Conservation (phyloP, 2,113 vertebrate genomes). For the Bostrychus sinensis region DNA sequence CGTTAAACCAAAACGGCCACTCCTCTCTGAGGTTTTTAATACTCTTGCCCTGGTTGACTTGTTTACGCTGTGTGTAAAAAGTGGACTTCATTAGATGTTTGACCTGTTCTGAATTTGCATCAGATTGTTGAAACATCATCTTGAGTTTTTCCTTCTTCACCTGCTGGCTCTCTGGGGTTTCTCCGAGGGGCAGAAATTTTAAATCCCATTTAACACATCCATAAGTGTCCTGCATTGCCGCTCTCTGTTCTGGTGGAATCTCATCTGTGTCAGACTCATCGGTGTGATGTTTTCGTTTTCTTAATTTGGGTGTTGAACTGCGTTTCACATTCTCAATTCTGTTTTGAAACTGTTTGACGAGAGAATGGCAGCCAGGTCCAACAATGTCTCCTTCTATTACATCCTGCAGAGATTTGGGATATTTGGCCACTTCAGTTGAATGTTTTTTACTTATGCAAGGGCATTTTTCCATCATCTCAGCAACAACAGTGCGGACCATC, state of each 20-base stretch:
- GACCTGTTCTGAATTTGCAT: constrained; percentile 36
- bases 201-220: constrained; percentile 3
- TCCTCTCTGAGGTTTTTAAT: constrained; percentile 32
- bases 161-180: neutral
- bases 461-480: constrained; percentile 36
- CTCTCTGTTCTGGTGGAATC: constrained; percentile 21
- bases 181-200: constrained; percentile 5
- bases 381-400: constrained; percentile 35
- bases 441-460: constrained; percentile 24
- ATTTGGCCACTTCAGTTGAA: constrained; percentile 38
- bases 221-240: constrained; percentile 33
- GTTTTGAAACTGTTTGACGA: constrained; percentile 38
- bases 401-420: constrained; percentile 36
- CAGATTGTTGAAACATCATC: constrained; percentile 30
- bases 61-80: constrained; percentile 36
- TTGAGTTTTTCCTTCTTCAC: constrained; percentile 17
- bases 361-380: constrained; percentile 35
- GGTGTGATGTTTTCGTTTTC: neutral
- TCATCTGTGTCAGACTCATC: constrained; percentile 24
- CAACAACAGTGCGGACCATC: constrained; percentile 37
- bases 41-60: constrained; percentile 39
- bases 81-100: constrained; percentile 48
- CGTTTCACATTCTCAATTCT: constrained; percentile 32
- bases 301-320: constrained; percentile 15
- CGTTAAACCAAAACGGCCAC: constrained; percentile 47